These are phyloP conservation scores for Harpagifer antarcticus DNA, from an alignment of 2,797 vertebrate genomes.

Conservation along the genomic window DNA sequence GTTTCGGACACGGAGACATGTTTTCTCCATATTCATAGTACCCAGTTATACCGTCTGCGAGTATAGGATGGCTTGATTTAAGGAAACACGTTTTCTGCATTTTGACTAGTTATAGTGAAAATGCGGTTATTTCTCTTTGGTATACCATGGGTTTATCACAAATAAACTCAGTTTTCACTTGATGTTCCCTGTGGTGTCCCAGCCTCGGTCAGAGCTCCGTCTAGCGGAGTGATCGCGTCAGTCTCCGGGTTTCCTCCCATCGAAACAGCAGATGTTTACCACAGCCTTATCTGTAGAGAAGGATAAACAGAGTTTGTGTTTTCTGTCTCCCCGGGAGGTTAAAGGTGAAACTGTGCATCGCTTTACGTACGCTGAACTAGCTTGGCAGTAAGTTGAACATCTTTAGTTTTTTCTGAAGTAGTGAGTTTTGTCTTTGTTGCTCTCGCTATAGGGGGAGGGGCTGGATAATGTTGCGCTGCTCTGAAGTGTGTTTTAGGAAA, in stretches of 20 bases:
- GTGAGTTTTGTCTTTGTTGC: neutral
- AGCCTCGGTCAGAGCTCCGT: constrained; percentile 32
- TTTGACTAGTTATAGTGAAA: too few relatives aligned
- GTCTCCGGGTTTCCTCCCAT: constrained; percentile 7
- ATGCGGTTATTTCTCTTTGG: too few relatives aligned
- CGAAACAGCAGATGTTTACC: constrained; percentile 18
- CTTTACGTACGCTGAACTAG: neutral
- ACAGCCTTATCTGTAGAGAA: neutral
- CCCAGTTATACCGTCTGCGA: accelerated
- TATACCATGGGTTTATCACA: neutral
- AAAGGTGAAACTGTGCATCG: neutral
- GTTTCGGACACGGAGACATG: neutral
- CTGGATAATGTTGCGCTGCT: neutral
- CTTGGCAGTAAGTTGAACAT: constrained; percentile 24
- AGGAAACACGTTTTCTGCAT: too few relatives aligned
- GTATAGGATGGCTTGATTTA: too few relatives aligned
- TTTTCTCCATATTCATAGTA: neutral
- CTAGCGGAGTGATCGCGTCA: constrained; percentile 17
- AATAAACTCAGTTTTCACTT: neutral
- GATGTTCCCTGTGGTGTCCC: neutral
- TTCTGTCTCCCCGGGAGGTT: neutral
- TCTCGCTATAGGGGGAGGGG: neutral
- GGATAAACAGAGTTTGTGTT: neutral
- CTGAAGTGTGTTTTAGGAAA: neutral
- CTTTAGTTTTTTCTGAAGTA: neutral